phyloP scores from a whole-genome alignment of 2,113 vertebrate species.

The Ailuropoda melanoleuca region DNA sequence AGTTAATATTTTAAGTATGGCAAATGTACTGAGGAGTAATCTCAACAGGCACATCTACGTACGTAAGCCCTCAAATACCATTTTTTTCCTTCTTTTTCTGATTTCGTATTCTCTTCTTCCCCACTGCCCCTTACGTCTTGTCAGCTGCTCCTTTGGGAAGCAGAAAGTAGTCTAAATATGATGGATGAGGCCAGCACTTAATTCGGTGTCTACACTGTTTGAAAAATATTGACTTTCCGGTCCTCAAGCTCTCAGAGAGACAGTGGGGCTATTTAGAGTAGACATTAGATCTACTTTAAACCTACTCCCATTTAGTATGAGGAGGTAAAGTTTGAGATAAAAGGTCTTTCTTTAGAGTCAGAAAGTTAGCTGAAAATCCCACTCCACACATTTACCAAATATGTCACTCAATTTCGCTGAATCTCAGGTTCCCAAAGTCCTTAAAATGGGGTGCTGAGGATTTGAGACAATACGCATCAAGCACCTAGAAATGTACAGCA shows the following conservation, averaged over 20 bases:
- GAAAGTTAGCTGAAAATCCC: background rate
- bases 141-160: constrained; percentile 31
- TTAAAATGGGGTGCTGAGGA: background rate
- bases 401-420: background rate
- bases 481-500: background rate
- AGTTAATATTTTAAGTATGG: background rate
- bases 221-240: constrained; percentile 69
- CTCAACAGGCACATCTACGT: background rate
- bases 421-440: background rate
- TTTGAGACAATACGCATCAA: background rate
- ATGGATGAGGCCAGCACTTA: constrained; percentile 52
- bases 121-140: background rate
- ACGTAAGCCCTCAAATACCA: background rate
- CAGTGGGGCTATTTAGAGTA: constrained; percentile 56
- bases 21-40: background rate
- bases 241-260: constrained; percentile 48
- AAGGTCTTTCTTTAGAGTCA: background rate
- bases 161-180: constrained; percentile 41
- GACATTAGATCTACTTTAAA: background rate
- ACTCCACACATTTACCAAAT: background rate
- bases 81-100: background rate
- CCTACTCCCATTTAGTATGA: background rate
- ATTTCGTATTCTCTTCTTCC: background rate
- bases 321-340: background rate
- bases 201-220: constrained; percentile 47